Percentiles rank a stretch among this genome's conserved stretches.
phyloP scores from a whole-genome alignment of 2,113 vertebrate species.

The Polypterus senegalus region DNA sequence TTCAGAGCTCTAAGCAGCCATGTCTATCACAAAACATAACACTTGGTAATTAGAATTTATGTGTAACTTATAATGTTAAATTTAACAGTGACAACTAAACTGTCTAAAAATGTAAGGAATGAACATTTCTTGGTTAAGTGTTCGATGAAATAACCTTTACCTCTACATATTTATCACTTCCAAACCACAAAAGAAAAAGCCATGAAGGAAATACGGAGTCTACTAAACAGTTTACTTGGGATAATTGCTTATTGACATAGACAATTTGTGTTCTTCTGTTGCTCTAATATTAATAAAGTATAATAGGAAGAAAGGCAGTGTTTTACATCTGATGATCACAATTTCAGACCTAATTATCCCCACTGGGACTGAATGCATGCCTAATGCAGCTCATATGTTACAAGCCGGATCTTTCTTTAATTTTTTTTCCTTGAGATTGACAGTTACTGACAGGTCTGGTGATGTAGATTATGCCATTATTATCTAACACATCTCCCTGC shows the following conservation, averaged over 20 bases:
- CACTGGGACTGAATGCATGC: conserved; percentile 40
- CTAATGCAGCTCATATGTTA: conserved; percentile 33
- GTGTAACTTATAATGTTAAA: no score
- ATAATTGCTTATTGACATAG: conserved; percentile 56
- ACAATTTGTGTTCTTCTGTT: conserved; percentile 32
- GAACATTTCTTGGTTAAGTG: no score
- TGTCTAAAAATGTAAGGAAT: conserved; percentile 15
- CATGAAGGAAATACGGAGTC: no score
- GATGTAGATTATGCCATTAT: conserved; percentile 28
- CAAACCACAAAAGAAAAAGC: no score
- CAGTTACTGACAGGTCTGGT: conserved; percentile 30
- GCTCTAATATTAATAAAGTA: conserved; percentile 38
- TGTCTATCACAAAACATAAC: no score
- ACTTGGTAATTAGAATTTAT: no score
- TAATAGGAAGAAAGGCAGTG: conserved; percentile 51
- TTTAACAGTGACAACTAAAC: no score
- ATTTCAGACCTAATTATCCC: conserved; percentile 66
- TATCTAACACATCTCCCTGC: conserved; percentile 18
- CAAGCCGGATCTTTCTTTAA: conserved; percentile 33
- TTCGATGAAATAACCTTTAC: no score
- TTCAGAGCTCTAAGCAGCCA: no score
- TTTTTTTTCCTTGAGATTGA: conserved; percentile 24
- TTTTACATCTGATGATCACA: conserved; percentile 57
- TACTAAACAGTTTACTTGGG: conserved; percentile 25
- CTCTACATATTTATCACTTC: no score